phyloP scores from a whole-genome alignment of 2,888 invertebrate species.

The Heliconius erato region DNA sequence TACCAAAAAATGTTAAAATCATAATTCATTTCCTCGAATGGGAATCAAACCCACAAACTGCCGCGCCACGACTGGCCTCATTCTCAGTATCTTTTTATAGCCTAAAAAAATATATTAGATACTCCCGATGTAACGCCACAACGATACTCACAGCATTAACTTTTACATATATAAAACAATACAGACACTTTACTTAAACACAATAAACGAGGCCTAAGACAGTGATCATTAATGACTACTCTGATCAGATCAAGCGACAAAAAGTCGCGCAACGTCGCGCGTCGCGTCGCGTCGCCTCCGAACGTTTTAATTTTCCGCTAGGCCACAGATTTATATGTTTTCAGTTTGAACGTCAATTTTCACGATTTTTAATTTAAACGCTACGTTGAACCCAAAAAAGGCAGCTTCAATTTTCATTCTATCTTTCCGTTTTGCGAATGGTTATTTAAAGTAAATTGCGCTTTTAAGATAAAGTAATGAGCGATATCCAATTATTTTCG shows the following conservation, averaged over 20 bases:
- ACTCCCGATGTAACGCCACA: background rate
- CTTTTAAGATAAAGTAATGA: slow-evolving; percentile 23
- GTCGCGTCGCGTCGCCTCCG: slow-evolving; percentile 66
- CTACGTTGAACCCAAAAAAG: slow-evolving; percentile 70
- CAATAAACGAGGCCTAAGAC: slow-evolving; percentile 36
- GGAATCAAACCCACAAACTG: too few species aligned
- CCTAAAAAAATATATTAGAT: too few species aligned
- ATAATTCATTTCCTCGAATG: too few species aligned
- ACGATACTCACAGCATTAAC: background rate
- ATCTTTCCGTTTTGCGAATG: slow-evolving; percentile 53
- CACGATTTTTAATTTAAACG: slow-evolving; percentile 80
- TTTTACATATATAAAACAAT: background rate
- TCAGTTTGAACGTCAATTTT: slow-evolving; percentile 78
- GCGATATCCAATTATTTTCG: background rate
- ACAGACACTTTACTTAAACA: background rate
- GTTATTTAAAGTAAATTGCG: slow-evolving; percentile 52
- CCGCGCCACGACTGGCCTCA: too few species aligned
- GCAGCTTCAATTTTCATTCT: slow-evolving; percentile 64
- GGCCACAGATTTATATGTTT: slow-evolving; percentile 82
- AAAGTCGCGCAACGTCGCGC: slow-evolving; percentile 56
- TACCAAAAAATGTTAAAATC: too few species aligned
- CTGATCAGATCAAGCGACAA: slow-evolving; percentile 59
- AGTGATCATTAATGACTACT: slow-evolving; percentile 48
- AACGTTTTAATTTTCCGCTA: slow-evolving; percentile 84
- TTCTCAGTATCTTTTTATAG: too few species aligned